Conservation (phyloP, 2,888 invertebrate species). For the Acrobasis repandana region DNA sequence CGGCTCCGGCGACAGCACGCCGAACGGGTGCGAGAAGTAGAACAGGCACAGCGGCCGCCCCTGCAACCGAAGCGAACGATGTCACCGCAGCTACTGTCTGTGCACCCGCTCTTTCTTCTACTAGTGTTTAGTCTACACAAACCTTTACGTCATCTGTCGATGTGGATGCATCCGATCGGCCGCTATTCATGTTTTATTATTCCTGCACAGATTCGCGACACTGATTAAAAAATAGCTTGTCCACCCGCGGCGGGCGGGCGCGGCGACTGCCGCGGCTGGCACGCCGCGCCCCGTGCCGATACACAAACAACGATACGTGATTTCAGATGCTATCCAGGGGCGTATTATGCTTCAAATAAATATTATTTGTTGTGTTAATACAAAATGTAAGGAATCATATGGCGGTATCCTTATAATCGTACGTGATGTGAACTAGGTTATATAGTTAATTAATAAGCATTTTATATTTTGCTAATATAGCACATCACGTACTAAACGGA, state of each 20-base stretch:
- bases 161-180: slow-evolving; percentile 72
- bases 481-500: too few species aligned
- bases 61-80: slow-evolving; percentile 42
- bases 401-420: too few species aligned
- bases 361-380: too few species aligned
- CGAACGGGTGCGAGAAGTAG: slow-evolving; percentile 83
- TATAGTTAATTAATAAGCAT: too few species aligned
- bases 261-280: slow-evolving; percentile 35
- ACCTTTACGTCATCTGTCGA: slow-evolving; percentile 76
- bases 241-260: slow-evolving; percentile 33
- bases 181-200: slow-evolving; percentile 50
- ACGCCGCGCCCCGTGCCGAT: slow-evolving; percentile 34
- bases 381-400: too few species aligned
- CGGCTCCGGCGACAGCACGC: slow-evolving; percentile 77
- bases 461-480: too few species aligned
- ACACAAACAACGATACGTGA: slow-evolving; percentile 28
- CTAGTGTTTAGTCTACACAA: slow-evolving; percentile 17
- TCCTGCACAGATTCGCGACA: not conserved
- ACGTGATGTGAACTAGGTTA: too few species aligned
- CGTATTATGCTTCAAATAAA: slow-evolving; percentile 16
- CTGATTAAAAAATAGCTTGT: slow-evolving; percentile 14
- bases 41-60: slow-evolving; percentile 79
- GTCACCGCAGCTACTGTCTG: slow-evolving; percentile 3
- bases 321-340: slow-evolving; percentile 24
- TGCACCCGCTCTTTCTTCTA: slow-evolving; percentile 1